These are phyloP conservation scores for Furcula furcula DNA, from an alignment of 2,888 invertebrate genomes.

Conservation along the genomic window DNA sequence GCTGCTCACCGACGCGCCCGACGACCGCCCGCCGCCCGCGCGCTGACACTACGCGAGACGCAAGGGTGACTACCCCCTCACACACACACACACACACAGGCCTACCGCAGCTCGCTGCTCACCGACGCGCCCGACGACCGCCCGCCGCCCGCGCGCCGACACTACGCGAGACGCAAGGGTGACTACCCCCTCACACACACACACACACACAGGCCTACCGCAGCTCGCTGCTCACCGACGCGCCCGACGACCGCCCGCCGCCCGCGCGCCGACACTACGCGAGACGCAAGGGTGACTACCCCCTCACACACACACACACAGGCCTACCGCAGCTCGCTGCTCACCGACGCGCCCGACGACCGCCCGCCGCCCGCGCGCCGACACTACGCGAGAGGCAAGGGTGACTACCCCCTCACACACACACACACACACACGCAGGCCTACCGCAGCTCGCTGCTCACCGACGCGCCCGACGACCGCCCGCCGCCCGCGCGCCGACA, in stretches of 20 bases:
- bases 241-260: not conserved
- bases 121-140: too few relatives aligned
- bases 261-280: not conserved
- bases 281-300: too few relatives aligned
- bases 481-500: slow-evolving; percentile 6
- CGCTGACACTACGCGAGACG: too few relatives aligned
- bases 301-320: too few relatives aligned
- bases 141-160: too few relatives aligned
- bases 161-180: too few relatives aligned
- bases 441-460: slow-evolving; percentile 56
- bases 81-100: too few relatives aligned
- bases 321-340: slow-evolving; percentile 41
- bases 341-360: slow-evolving; percentile 26
- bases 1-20: too few relatives aligned
- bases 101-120: too few relatives aligned
- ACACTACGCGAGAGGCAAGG: slow-evolving; percentile 67
- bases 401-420: not conserved
- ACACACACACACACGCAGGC: not conserved
- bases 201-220: not conserved
- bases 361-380: slow-evolving; percentile 85
- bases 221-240: not conserved
- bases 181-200: too few relatives aligned
- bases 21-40: too few relatives aligned
- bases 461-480: slow-evolving; percentile 7
- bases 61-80: too few relatives aligned